A percentile compares a stretch with the other conserved stretches of the same genome.
These are phyloP conservation scores for Parnassius orleans DNA, from an alignment of 2,888 invertebrate species.

Conservation along the genomic window DNA sequence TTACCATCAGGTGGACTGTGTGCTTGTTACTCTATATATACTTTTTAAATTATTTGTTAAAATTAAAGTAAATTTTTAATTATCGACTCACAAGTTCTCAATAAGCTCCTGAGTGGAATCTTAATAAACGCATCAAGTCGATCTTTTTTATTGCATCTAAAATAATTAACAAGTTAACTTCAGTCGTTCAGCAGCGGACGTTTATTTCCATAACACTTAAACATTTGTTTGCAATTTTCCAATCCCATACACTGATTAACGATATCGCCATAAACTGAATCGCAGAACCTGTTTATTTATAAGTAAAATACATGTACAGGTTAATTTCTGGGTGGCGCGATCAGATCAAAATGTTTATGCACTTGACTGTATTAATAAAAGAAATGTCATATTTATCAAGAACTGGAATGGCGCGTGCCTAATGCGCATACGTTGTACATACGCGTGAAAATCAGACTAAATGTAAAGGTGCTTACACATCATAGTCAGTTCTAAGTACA, in stretches of 20 bases:
- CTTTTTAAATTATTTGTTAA: not conserved
- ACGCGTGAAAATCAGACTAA: not conserved
- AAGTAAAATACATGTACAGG: conserved; percentile 36
- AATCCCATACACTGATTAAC: conserved; percentile 23
- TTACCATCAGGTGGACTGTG: too few species aligned
- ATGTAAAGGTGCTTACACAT: conserved; percentile 29
- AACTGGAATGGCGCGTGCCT: conserved; percentile 8
- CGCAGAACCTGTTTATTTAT: conserved; percentile 40
- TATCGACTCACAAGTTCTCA: not conserved
- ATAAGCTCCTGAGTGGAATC: conserved; percentile 8
- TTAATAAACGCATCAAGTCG: conserved; percentile 22
- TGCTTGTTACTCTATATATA: too few species aligned
- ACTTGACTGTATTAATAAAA: conserved; percentile 16
- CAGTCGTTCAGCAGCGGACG: conserved; percentile 26
- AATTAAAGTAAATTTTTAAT: not conserved
- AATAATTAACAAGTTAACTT: conserved; percentile 36
- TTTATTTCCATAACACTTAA: conserved; percentile 29
- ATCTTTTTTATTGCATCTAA: conserved; percentile 33
- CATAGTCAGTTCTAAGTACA: conserved; percentile 46
- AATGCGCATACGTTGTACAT: not conserved
- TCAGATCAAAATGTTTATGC: conserved; percentile 20
- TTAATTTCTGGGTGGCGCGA: conserved; percentile 37
- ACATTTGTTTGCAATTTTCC: conserved; percentile 16
- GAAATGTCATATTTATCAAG: conserved; percentile 1
- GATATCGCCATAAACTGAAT: conserved; percentile 27